A percentile compares a stretch with the other conserved stretches of the same genome.
These are phyloP conservation scores for Labroides dimidiatus DNA, from an alignment of 2,797 vertebrate genomes.

Conservation along the genomic window DNA sequence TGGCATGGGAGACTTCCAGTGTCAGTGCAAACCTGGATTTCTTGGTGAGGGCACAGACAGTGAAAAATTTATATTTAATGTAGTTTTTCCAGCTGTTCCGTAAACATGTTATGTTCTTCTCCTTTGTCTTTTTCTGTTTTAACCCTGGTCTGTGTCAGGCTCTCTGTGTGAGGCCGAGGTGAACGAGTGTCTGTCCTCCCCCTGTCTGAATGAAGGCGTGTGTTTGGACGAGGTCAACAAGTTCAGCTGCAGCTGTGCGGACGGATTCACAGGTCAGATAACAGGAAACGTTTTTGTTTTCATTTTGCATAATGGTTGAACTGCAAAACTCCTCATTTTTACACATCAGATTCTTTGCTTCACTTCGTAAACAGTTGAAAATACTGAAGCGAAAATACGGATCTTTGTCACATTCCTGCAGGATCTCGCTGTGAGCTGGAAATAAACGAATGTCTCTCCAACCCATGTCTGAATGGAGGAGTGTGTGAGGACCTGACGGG, in stretches of 20 bases:
- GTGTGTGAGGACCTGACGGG: slow-evolving; percentile 90
- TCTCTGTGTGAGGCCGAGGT: slow-evolving; percentile 90
- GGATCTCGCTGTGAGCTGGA: slow-evolving; percentile 92
- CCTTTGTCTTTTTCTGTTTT: neutral
- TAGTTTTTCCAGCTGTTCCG: too few relatives aligned
- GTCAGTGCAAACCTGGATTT: slow-evolving; percentile 92
- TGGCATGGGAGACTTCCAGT: slow-evolving; percentile 88
- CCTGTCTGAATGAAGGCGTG: slow-evolving; percentile 90
- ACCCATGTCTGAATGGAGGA: slow-evolving; percentile 91
- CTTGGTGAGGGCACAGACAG: slow-evolving; percentile 81
- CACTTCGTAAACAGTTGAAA: too few relatives aligned
- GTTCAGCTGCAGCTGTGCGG: slow-evolving; percentile 88
- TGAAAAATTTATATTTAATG: too few relatives aligned
- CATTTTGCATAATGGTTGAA: neutral
- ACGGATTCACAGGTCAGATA: slow-evolving; percentile 89
- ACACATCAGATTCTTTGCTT: neutral
- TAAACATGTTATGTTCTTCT: neutral
- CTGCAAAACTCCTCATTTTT: too few relatives aligned
- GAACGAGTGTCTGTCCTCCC: slow-evolving; percentile 92
- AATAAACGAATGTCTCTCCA: slow-evolving; percentile 92
- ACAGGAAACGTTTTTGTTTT: neutral
- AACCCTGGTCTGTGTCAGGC: slow-evolving; percentile 76
- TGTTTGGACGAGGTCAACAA: slow-evolving; percentile 90
- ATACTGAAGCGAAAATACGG: too few relatives aligned
- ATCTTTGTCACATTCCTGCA: slow-evolving; percentile 48